Evolutionary conservation across 2,888 invertebrate species (phyloP), one percentile per base, ranked within the genome.

Genomic region (Metopia argyrocephala): DNA sequence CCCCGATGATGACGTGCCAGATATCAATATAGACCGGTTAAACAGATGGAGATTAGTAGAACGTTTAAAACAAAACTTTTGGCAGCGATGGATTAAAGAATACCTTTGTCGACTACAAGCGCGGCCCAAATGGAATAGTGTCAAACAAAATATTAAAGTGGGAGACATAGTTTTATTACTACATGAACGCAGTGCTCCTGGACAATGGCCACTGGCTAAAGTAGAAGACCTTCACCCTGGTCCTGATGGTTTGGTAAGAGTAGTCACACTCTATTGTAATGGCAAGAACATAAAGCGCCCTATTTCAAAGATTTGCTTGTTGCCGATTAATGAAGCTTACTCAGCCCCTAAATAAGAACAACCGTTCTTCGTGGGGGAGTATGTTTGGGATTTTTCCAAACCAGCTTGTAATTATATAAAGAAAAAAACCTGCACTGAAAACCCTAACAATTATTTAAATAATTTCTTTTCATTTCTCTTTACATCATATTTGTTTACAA

Each of bases 31-130:
- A 20, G 57, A 65, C 15, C 38, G 65, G 2, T 21, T 78, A 9
- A 56, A 23, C 6, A 50, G 66, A 5, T 71, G 78, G 78, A 71
- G 31, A 54, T 50, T 62, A 1, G 54, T 78, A n/a, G 66, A 64
- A 52, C 2, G n/a, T 18, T 12, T 71, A 1, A 66, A 78, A 18
- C 71, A 66, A 28, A 28, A 68, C 25, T 83, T 83, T 45, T 83
- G 82, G 73, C 54, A 57, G 7, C 68, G 76, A 15, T 83, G 82
- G 79, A 65, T 45, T 9, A 23, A 5, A 2, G 81, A 83, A 46
- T 83, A 79, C 59, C 2, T 69, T 4, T 15, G 21, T 21, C 59
- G 54, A 25, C 25, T 56, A 6, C 15, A 82, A 6, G 46, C 45
- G 25, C 59, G 78, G 7, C 69, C 69, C 9, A 82, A 80, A n/a